Evolutionary conservation across 2,888 invertebrate genomes (phyloP).

Genomic region (Brenthis ino): DNA sequence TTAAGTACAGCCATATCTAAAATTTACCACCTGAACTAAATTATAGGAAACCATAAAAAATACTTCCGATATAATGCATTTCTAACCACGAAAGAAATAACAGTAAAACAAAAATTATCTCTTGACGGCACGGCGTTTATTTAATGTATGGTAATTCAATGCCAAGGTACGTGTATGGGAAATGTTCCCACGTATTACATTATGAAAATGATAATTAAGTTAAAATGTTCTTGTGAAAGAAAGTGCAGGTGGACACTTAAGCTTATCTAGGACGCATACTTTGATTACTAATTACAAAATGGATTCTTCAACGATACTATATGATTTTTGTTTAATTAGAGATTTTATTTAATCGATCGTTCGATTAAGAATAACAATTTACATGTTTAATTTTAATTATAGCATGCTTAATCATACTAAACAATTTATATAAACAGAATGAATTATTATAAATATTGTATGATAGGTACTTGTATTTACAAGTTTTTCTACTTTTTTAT

Average conservation of each 20-base stretch:
- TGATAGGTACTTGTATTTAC: too few relatives aligned
- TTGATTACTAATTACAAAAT: conserved; percentile 16
- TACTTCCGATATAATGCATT: conserved; percentile 31
- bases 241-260: conserved; percentile 39
- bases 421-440: too few relatives aligned
- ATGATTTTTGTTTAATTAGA: too few relatives aligned
- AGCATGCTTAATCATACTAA: too few relatives aligned
- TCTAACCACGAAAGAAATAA: conserved; percentile 32
- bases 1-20: too few relatives aligned
- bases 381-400: too few relatives aligned
- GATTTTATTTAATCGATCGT: too few relatives aligned
- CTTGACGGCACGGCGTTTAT: conserved; percentile 30
- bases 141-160: conserved; percentile 57
- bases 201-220: conserved; percentile 60
- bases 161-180: conserved; percentile 31
- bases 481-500: too few relatives aligned
- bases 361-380: too few relatives aligned
- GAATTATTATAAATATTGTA: too few relatives aligned
- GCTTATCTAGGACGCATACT: conserved; percentile 18
- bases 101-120: conserved; percentile 47
- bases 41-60: conserved; percentile 36
- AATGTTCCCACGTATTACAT: conserved; percentile 55
- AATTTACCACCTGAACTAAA: conserved; percentile 11
- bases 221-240: conserved; percentile 46
- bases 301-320: too few relatives aligned